These are phyloP conservation scores for Melanotaenia nigrans DNA, from an alignment of 2,797 vertebrate species.

Conservation along the genomic window DNA sequence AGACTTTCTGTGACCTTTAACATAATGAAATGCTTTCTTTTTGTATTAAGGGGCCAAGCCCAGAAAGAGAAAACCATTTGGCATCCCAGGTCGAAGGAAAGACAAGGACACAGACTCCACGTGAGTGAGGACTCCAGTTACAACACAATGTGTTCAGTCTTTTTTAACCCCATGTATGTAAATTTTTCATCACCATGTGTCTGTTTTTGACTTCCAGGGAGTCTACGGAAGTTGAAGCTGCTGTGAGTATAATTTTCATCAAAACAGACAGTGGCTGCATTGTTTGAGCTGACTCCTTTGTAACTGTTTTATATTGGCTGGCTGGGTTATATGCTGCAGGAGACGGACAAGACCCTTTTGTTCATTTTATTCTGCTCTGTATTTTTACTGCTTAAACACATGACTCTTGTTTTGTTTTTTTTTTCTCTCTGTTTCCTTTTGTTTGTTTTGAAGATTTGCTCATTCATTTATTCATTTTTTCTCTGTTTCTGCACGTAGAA, in stretches of 20 bases:
- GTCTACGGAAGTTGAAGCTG: constrained; percentile 92
- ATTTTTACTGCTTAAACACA: constrained; percentile 8
- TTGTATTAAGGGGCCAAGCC: constrained; percentile 88
- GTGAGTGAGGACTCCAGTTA: constrained; percentile 78
- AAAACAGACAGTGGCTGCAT: not conserved
- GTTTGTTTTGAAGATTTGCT: constrained; percentile 52
- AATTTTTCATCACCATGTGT: not conserved
- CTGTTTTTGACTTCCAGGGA: constrained; percentile 83
- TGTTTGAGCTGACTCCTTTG: constrained; percentile 8
- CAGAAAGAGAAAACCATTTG: constrained; percentile 93
- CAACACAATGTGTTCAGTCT: not conserved
- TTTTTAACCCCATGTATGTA: not conserved
- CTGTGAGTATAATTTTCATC: constrained; percentile 86
- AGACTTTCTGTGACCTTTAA: not conserved
- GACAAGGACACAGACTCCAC: constrained; percentile 96
- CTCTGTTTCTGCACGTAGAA: constrained; percentile 69
- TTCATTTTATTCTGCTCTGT: constrained; percentile 1
- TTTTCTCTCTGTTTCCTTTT: constrained; percentile 1
- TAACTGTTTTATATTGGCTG: not conserved
- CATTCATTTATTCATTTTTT: constrained; percentile 49
- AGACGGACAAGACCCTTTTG: constrained; percentile 29
- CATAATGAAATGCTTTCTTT: constrained; percentile 33
- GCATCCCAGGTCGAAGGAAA: constrained; percentile 92
- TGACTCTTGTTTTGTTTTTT: not conserved
- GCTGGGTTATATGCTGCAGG: constrained; percentile 32